Base-by-base conservation (phyloP, 2,797 vertebrate genomes). In the Avahi laniger region DNA sequence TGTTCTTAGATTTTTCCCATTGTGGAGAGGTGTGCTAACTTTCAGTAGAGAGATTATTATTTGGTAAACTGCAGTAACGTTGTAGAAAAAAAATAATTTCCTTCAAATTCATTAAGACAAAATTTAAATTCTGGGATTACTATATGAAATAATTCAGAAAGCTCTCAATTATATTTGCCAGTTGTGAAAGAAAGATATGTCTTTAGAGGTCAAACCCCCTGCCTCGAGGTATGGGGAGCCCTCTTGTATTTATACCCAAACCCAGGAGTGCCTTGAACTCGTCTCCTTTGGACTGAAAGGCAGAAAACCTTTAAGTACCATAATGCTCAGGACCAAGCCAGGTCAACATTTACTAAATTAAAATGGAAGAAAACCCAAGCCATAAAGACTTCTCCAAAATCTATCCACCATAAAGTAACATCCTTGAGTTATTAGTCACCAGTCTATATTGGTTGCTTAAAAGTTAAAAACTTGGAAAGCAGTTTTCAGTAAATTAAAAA, bases 401-500 rank as follows among this genome's bases (percentile, higher is more conserved):
- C 83, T 76, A 35, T 43, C 35, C 54, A 78, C 35, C 50, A 10
- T 78, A 86, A 89, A 63, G 30, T 57, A 83, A 57, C 20, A 52
- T 59, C 20, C 15, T 93, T 93, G 78, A 95, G 59, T 89, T 93
- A 70, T 69, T 90, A 38, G 72, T 67, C 43, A 41, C 14, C 38
- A 84, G 20, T 43, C 54, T 94, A 18, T 81, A 43, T 18, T 76
- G 52, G 38, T 72, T 46, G 54, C 22, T 84, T 96, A 89, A 91
- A 94, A 79, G 80, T 70, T 54, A 61, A 85, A 54, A 93, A 88
- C 38, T 43, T 48, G 59, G 61, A 91, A 89, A 89, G 43, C 76
- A 84, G 4, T 83, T 95, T 94, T 83, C 48, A 93, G 43, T 63
- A 89, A 91, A 93, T 95, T 75, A 70, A 85, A 82, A 84, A 80